phyloP scores from a whole-genome alignment of 2,113 vertebrate species.

The Oncorhynchus nerka region DNA sequence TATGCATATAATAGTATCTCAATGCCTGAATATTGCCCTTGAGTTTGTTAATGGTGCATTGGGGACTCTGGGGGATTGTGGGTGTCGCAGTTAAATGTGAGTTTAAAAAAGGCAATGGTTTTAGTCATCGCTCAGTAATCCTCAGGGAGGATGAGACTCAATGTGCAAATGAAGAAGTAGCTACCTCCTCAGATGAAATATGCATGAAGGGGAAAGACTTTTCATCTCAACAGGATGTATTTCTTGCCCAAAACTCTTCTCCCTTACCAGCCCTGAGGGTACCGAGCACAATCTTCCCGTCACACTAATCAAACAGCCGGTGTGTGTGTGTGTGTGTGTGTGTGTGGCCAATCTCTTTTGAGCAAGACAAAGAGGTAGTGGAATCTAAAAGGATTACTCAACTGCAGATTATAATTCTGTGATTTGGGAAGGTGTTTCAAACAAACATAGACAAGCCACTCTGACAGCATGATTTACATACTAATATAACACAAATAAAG shows the following conservation, averaged over 20 bases:
- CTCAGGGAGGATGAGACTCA: constrained; percentile 37
- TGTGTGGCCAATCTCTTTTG: neutral
- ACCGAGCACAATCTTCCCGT: constrained; percentile 20
- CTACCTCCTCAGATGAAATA: constrained; percentile 35
- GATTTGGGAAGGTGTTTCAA: constrained; percentile 7
- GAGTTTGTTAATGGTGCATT: constrained; percentile 35
- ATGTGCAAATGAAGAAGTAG: constrained; percentile 17
- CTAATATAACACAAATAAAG: neutral
- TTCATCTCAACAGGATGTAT: too few relatives aligned
- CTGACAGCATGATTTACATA: neutral
- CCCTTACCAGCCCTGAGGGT: constrained; percentile 29
- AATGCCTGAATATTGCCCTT: too few relatives aligned
- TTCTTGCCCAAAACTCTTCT: neutral
- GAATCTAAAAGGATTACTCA: constrained; percentile 10
- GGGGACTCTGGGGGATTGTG: constrained; percentile 25
- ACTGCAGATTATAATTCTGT: neutral
- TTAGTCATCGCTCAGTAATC: constrained; percentile 59
- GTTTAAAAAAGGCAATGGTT: constrained; percentile 30
- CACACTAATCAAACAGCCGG: constrained; percentile 25
- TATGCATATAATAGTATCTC: constrained; percentile 20
- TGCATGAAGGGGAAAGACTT: neutral
- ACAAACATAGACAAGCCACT: neutral
- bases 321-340: neutral
- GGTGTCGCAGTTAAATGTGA: constrained; percentile 46
- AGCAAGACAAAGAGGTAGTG: constrained; percentile 2